Evolutionary conservation across 2,888 invertebrate genomes (phyloP).

Genomic region (Caenorhabditis sinica): DNA sequence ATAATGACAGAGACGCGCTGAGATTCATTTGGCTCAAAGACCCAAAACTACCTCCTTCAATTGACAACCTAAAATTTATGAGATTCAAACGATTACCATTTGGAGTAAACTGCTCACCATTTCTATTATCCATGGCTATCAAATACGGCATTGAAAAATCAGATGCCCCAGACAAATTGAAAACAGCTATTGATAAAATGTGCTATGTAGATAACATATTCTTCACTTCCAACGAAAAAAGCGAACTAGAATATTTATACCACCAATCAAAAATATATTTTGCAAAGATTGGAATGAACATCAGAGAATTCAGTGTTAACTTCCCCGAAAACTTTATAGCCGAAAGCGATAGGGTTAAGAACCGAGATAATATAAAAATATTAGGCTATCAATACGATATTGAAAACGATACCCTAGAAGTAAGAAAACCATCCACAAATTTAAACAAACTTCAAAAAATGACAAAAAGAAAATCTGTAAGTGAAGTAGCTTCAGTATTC

Average conservation of each 20-base stretch:
- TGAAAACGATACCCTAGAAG: constrained; percentile 10
- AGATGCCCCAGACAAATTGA: too few relatives aligned
- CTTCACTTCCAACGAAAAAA: neutral
- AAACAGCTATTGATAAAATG: neutral
- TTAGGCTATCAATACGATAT: constrained; percentile 6
- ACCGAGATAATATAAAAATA: constrained; percentile 10
- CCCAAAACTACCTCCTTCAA: neutral
- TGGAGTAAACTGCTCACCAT: too few relatives aligned
- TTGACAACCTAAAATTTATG: too few relatives aligned
- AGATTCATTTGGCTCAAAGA: constrained; percentile 12
- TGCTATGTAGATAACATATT: constrained; percentile 29
- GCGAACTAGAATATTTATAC: neutral
- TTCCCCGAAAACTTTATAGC: neutral
- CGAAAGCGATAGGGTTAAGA: constrained; percentile 12
- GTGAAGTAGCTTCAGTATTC: neutral
- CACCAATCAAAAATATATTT: constrained; percentile 1
- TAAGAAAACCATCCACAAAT: constrained; percentile 4
- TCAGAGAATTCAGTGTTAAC: constrained; percentile 19
- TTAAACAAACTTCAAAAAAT: neutral
- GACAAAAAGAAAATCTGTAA: constrained; percentile 2
- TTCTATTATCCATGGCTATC: too few relatives aligned
- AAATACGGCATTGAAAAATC: too few relatives aligned
- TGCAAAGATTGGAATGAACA: constrained; percentile 17
- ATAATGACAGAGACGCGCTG: constrained; percentile 9
- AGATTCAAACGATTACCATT: too few relatives aligned